Evolutionary conservation across 2,888 invertebrate genomes (phyloP).

Genomic region (Eristalis tenax): DNA sequence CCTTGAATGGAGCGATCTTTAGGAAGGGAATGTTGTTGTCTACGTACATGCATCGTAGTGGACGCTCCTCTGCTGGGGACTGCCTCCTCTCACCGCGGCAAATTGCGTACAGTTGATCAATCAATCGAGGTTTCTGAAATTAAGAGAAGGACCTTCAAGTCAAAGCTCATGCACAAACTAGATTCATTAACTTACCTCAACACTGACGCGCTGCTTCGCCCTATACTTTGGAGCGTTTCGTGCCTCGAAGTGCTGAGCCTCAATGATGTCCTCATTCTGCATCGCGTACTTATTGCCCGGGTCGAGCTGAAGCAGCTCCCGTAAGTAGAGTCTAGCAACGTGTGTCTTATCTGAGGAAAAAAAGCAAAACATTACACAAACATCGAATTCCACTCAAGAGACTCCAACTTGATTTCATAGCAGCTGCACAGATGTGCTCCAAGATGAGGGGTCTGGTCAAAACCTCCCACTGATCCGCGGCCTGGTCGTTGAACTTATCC

Average conservation of each 20-base stretch:
- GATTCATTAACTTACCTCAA: not conserved
- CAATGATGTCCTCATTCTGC: not conserved
- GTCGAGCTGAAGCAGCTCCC: not conserved
- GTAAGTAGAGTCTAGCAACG: not conserved
- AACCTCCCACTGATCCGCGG: slow-evolving; percentile 84
- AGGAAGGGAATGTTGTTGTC: slow-evolving; percentile 75
- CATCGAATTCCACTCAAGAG: not conserved
- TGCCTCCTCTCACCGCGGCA: slow-evolving; percentile 82
- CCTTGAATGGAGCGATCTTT: slow-evolving; percentile 79
- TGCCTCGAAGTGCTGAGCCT: not conserved
- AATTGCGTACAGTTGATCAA: slow-evolving; percentile 1
- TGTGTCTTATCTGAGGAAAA: not conserved
- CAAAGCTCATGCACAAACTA: not conserved
- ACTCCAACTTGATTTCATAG: not conserved
- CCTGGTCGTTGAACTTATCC: slow-evolving; percentile 84
- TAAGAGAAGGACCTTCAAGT: not conserved
- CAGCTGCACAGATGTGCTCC: slow-evolving; percentile 95
- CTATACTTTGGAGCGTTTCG: not conserved
- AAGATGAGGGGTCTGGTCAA: slow-evolving; percentile 87
- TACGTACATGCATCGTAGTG: slow-evolving; percentile 74
- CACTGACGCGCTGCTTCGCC: not conserved
- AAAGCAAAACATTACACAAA: not conserved
- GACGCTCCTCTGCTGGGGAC: slow-evolving; percentile 76
- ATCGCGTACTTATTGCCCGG: not conserved
- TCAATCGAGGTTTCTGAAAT: not conserved